Conservation (phyloP, 2,888 invertebrate genomes). For the Muschampia staudingeri region DNA sequence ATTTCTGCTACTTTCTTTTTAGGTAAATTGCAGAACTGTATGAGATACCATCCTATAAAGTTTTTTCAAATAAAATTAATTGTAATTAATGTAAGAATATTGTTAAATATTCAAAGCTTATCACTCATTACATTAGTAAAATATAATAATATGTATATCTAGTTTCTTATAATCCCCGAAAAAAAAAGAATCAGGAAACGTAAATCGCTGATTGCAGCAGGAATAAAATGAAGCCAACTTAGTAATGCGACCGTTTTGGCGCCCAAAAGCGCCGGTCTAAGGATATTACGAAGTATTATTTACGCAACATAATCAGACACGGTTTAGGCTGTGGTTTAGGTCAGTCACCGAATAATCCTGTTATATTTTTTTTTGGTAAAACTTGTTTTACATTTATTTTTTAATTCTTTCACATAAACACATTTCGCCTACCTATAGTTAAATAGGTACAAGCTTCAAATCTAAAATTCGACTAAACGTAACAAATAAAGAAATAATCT, state of each 20-base stretch:
- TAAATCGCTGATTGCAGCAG: constrained; percentile 12
- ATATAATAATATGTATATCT: background rate
- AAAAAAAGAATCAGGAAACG: background rate
- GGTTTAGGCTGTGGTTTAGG: background rate
- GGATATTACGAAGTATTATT: constrained; percentile 29
- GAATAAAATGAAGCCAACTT: constrained; percentile 34
- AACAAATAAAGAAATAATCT: background rate
- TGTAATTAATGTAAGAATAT: too few relatives aligned
- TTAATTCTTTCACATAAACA: too few relatives aligned
- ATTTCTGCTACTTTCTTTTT: too few relatives aligned
- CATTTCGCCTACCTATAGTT: too few relatives aligned
- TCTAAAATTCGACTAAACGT: background rate
- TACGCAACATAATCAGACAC: constrained; percentile 11
- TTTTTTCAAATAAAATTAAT: too few relatives aligned
- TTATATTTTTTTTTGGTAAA: constrained; percentile 1
- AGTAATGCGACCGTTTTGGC: constrained; percentile 20
- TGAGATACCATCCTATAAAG: too few relatives aligned
- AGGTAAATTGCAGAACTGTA: too few relatives aligned
- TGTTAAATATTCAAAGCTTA: too few relatives aligned
- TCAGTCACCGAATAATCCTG: constrained; percentile 28
- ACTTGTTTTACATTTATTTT: background rate
- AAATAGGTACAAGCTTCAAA: background rate
- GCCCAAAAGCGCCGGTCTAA: constrained; percentile 24
- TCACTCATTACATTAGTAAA: too few relatives aligned
- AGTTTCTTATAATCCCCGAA: background rate